Conservation (phyloP, 1,140 invertebrate genomes). For the Caenorhabditis briggsae region DNA sequence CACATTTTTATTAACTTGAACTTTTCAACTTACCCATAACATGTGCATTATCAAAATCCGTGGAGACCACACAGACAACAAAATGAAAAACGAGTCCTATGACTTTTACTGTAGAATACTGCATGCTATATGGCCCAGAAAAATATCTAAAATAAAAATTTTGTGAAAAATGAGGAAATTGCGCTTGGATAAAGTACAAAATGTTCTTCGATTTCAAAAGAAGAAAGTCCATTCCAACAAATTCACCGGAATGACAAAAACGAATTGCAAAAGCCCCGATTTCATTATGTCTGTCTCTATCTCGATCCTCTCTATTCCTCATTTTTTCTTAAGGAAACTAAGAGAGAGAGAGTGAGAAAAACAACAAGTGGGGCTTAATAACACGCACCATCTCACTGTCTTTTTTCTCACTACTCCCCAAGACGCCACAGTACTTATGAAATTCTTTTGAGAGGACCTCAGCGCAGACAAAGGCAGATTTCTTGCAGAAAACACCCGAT, state of each 20-base stretch:
- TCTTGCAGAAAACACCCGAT: slow-evolving; percentile 40
- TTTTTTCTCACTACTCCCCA: not conserved
- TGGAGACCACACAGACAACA: not conserved
- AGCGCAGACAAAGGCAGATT: slow-evolving; percentile 53
- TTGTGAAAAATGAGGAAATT: not conserved
- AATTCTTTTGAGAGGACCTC: slow-evolving; percentile 40
- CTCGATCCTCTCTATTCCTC: slow-evolving; percentile 5
- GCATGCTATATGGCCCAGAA: not conserved
- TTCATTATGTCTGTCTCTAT: slow-evolving; percentile 43
- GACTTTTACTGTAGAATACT: slow-evolving; percentile 23
- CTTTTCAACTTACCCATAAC: slow-evolving; percentile 14
- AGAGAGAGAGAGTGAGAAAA: not conserved
- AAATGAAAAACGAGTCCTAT: slow-evolving; percentile 6
- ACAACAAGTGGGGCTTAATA: slow-evolving; percentile 55
- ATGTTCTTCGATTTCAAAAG: not conserved
- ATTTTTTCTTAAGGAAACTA: slow-evolving; percentile 43
- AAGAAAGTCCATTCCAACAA: slow-evolving; percentile 10
- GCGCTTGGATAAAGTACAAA: not conserved
- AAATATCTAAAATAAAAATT: not conserved
- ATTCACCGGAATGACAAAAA: slow-evolving; percentile 17
- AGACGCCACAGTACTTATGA: slow-evolving; percentile 50
- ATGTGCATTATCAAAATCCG: slow-evolving; percentile 52
- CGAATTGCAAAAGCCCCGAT: slow-evolving; percentile 36
- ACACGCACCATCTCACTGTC: not conserved
- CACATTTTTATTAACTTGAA: not conserved